phyloP scores from a whole-genome alignment of 2,113 vertebrate genomes.

The Sitta europaea region DNA sequence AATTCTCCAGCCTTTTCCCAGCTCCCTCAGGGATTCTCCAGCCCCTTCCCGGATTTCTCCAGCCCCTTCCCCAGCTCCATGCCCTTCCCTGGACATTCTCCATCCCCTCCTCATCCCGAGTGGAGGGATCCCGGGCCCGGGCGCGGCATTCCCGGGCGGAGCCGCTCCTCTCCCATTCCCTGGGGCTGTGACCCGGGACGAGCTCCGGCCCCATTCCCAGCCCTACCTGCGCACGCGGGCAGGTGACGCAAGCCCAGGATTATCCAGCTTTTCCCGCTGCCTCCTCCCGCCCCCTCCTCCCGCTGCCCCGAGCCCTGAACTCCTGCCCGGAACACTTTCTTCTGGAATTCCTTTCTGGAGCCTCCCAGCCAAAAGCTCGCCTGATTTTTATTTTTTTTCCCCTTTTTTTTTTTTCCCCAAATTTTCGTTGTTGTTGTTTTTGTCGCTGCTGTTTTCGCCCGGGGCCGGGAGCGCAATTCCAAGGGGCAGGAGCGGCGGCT shows the following conservation, averaged over 20 bases:
- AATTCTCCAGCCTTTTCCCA: neutral
- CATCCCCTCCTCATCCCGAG: neutral
- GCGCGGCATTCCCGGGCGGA: neutral
- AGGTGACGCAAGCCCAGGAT: neutral
- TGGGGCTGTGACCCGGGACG: neutral
- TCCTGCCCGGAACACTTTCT: conserved; percentile 49
- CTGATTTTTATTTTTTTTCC: neutral
- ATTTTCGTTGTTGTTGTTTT: neutral
- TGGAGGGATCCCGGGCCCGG: fast-evolving
- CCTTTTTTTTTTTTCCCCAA: neutral
- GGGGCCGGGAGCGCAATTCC: neutral
- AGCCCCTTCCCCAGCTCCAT: neutral
- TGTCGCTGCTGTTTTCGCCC: neutral
- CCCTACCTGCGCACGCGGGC: neutral
- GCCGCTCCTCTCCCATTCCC: neutral
- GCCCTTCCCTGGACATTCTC: neutral
- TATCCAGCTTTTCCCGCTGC: neutral
- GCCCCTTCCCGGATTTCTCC: no score
- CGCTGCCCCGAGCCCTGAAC: neutral
- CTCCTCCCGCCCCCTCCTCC: neutral
- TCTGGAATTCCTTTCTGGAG: neutral
- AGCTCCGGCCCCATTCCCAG: neutral
- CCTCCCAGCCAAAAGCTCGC: conserved; percentile 10
- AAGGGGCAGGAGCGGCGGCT: conserved; percentile 36
- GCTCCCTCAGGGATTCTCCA: neutral